These are phyloP conservation scores for Caenorhabditis macrosperma DNA, from an alignment of 2,888 invertebrate species.

Conservation along the genomic window DNA sequence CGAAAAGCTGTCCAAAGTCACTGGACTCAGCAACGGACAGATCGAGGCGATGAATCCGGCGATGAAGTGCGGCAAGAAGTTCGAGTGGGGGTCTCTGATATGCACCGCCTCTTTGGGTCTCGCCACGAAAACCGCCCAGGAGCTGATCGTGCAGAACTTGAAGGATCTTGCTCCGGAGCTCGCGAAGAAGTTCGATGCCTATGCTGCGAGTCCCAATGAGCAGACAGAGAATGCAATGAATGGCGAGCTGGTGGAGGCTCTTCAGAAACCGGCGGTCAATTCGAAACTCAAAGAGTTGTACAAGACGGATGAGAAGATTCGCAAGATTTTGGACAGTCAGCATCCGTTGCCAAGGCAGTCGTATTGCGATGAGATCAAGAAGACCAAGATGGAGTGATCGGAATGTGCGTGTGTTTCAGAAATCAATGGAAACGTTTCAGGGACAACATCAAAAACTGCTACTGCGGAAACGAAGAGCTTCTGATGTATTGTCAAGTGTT, in stretches of 20 bases:
- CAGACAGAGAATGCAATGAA: constrained; percentile 21
- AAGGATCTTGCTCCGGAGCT: constrained; percentile 19
- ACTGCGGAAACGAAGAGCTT: constrained; percentile 30
- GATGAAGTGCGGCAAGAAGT: constrained; percentile 6
- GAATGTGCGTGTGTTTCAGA: neutral
- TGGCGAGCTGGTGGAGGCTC: neutral
- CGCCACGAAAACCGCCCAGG: constrained; percentile 20
- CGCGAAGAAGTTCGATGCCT: neutral
- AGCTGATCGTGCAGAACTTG: constrained; percentile 8
- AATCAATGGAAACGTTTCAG: constrained; percentile 18
- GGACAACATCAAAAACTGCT: constrained; percentile 28
- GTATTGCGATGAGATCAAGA: constrained; percentile 20
- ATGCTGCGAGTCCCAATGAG: constrained; percentile 20
- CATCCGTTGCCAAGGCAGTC: constrained; percentile 24
- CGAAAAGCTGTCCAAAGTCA: constrained; percentile 2
- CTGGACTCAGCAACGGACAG: constrained; percentile 5
- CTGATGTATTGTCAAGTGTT: constrained; percentile 54
- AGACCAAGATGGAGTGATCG: neutral
- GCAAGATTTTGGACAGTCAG: constrained; percentile 36
- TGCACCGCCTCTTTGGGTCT: constrained; percentile 28
- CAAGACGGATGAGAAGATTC: constrained; percentile 15
- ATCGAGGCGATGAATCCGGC: constrained; percentile 13
- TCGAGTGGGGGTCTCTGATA: constrained; percentile 19
- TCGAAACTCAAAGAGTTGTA: constrained; percentile 32
- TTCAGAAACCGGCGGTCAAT: constrained; percentile 24